Conservation (phyloP, 2,797 vertebrate species). For the Orestias chungarensis region DNA sequence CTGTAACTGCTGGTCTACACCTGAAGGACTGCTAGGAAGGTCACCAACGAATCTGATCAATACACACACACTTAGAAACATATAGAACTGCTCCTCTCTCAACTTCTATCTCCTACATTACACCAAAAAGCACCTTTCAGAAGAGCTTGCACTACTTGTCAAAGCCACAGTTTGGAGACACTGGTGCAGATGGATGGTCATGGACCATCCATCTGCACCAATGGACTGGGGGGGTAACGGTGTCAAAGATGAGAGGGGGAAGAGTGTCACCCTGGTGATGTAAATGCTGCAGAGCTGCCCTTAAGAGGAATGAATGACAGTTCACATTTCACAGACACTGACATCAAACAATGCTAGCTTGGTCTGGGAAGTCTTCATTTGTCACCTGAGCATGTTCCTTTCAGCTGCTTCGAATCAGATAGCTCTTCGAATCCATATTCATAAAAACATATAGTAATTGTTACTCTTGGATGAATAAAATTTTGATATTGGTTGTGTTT, state of each 20-base stretch:
- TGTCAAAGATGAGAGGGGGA: conserved; percentile 3
- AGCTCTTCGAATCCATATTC: conserved; percentile 15
- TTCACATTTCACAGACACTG: conserved; percentile 36
- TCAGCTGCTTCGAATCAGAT: conserved; percentile 14
- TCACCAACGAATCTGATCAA: conserved; percentile 12
- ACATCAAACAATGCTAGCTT: conserved; percentile 46
- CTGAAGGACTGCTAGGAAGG: conserved; percentile 31
- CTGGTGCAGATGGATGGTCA: conserved; percentile 74
- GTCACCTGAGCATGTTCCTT: conserved; percentile 33
- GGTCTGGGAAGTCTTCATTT: conserved; percentile 49
- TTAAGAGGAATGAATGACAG: conserved; percentile 42
- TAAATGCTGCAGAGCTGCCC: conserved; percentile 38
- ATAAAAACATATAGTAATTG: conserved; percentile 4
- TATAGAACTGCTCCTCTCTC: conserved; percentile 15
- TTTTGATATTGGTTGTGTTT: not conserved
- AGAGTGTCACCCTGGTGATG: conserved; percentile 40
- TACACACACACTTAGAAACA: conserved; percentile 3
- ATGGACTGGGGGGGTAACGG: conserved; percentile 5
- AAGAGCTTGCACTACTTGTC: conserved; percentile 62
- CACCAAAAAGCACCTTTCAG: conserved; percentile 59
- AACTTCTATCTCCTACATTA: conserved; percentile 38
- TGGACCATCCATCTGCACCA: too few species aligned
- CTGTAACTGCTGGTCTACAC: conserved; percentile 39
- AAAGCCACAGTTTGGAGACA: conserved; percentile 48
- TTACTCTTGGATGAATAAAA: not conserved